Percentiles rank a stretch among this genome's conserved stretches.
phyloP scores from a whole-genome alignment of 1,140 invertebrate genomes.

The Dreissena rostriformis region DNA sequence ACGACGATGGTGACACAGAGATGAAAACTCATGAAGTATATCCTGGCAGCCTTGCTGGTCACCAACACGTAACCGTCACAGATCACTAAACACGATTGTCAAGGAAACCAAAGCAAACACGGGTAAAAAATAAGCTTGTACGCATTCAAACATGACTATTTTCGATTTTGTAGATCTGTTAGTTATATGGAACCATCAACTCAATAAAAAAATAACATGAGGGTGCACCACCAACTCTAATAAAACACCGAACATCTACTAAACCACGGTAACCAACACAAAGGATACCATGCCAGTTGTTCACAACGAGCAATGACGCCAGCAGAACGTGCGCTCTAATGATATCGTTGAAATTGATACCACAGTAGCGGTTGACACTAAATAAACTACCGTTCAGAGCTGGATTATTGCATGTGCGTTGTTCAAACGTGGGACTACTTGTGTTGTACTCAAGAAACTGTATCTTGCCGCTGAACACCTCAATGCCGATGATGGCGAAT shows the following conservation, averaged over 20 bases:
- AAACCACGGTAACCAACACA: background rate
- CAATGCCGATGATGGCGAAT: slow-evolving; percentile 80
- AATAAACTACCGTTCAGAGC: slow-evolving; percentile 23
- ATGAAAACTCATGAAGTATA: slow-evolving; percentile 53
- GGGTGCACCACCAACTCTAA: too few species aligned
- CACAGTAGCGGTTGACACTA: slow-evolving; percentile 31
- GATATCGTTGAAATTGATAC: slow-evolving; percentile 47
- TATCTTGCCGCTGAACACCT: slow-evolving; percentile 80
- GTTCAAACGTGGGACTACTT: slow-evolving; percentile 27
- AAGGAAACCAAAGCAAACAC: background rate
- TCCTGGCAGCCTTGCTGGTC: slow-evolving; percentile 27
- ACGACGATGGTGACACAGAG: slow-evolving; percentile 44
- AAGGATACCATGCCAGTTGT: slow-evolving; percentile 57
- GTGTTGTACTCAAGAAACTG: slow-evolving; percentile 69
- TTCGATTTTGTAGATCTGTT: too few species aligned
- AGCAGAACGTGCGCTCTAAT: slow-evolving; percentile 31
- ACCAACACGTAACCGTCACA: slow-evolving; percentile 52
- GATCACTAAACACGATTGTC: slow-evolving; percentile 7
- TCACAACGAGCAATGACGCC: slow-evolving; percentile 33
- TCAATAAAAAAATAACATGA: too few species aligned
- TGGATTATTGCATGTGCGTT: slow-evolving; percentile 35
- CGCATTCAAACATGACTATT: background rate
- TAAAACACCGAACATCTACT: too few species aligned
- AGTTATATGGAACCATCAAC: too few species aligned
- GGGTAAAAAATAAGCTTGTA: background rate